Base-by-base conservation (phyloP, 92 coral and sea anemone genomes). In the Epizoanthus rinbou region DNA sequence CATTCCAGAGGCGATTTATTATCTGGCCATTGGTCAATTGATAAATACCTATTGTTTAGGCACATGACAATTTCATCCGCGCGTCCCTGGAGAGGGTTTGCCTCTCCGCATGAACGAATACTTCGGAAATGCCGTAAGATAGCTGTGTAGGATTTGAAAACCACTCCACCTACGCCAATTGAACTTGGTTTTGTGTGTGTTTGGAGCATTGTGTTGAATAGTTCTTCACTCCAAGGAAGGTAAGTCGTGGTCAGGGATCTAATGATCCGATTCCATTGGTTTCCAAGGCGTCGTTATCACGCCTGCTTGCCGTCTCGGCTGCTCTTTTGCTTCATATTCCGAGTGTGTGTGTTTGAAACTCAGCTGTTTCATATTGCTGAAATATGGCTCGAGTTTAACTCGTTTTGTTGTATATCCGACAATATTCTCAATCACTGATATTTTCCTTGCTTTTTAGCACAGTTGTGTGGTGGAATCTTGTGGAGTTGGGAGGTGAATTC, bases 121-220 rank as follows among this genome's bases (percentile, higher is more conserved):
- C 60, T 78, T 78, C 82, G 82, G 82, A 78, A 78, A 78, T 78
- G 82, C 82, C 82, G 82, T 39, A 39, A 65, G 82, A 60, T 47
- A 37, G 79, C 35, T 7, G 57, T 60, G 31, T 23, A 39, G 50
- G 33, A 41, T 60, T 78, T 47, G 69, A 60, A 63, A 78, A 62
- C 25, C 71, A 78, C 59, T 78, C 82, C 82, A 62, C 82, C 82
- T 78, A 59, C 69, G 47, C 56, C 21, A 78, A 23, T 18, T 37
- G 62, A 60, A 57, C 70, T 60, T 41, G 16, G 52, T 63, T 37
- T 41, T 3, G 45, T 39, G 22, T 16, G 35, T 57, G 15, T 6
- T 75, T 24, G 68, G 19, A 57, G 18, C 41, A 24, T 63, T 41
- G 14, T 50, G 19, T 78, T 50, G 4, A 45, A 14, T 43, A 21